Conservation (phyloP, 2,888 invertebrate species). For the Andrena praecox region DNA sequence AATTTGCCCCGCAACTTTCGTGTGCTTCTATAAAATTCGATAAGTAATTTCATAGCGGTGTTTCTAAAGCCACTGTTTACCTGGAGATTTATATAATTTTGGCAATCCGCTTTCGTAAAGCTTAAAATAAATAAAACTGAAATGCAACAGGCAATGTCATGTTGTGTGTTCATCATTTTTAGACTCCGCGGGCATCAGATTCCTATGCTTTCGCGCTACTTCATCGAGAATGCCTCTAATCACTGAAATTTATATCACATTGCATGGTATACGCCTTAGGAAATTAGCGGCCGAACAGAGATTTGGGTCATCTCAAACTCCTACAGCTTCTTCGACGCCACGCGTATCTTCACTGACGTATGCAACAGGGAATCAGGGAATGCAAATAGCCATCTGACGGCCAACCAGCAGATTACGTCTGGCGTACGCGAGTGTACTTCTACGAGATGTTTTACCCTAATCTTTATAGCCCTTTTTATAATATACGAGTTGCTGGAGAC, state of each 20-base stretch:
- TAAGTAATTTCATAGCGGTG: background rate
- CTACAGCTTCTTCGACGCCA: constrained; percentile 20
- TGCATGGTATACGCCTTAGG: constrained; percentile 6
- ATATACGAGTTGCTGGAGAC: background rate
- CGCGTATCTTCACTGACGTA: constrained; percentile 52
- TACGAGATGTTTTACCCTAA: constrained; percentile 6
- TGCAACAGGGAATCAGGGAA: constrained; percentile 49
- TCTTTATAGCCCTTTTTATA: background rate
- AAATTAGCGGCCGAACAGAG: background rate
- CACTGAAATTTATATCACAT: background rate
- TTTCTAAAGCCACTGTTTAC: constrained; percentile 54
- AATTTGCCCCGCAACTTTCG: background rate
- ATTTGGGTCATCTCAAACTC: constrained; percentile 22
- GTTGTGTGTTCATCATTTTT: constrained; percentile 69
- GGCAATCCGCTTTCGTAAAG: constrained; percentile 44
- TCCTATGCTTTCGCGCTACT: constrained; percentile 12
- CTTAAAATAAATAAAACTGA: constrained; percentile 63
- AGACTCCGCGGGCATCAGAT: constrained; percentile 63
- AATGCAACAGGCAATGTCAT: constrained; percentile 64
- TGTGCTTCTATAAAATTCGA: constrained; percentile 12
- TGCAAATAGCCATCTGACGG: constrained; percentile 50
- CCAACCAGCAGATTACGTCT: constrained; percentile 2
- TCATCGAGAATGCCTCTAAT: constrained; percentile 1
- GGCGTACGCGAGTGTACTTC: constrained; percentile 17
- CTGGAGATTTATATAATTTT: constrained; percentile 61